These are phyloP conservation scores for Sebastes aleutianus DNA, from an alignment of 2,797 vertebrate genomes.

Conservation along the genomic window DNA sequence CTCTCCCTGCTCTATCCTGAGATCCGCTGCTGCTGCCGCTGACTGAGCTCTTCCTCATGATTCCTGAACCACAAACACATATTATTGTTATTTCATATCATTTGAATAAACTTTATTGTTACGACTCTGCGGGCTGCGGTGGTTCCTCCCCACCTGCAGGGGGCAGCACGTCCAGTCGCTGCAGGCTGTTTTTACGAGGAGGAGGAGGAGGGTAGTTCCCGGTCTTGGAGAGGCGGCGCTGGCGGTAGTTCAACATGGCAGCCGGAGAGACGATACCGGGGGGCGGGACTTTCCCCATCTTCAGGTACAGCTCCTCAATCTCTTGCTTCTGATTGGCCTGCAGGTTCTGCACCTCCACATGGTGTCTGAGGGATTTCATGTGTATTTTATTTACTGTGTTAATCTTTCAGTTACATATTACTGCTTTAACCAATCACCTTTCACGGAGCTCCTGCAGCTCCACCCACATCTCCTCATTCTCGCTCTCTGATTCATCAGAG, in stretches of 20 bases:
- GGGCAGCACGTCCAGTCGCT: constrained; percentile 82
- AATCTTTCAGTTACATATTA: not conserved
- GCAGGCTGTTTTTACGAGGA: constrained; percentile 87
- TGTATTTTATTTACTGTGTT: not conserved
- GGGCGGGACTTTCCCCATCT: constrained; percentile 89
- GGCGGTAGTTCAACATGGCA: constrained; percentile 88
- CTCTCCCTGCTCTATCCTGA: constrained; percentile 86
- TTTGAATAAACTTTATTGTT: not conserved
- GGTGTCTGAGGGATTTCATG: constrained; percentile 81
- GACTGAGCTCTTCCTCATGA: constrained; percentile 88
- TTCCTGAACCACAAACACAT: constrained; percentile 74
- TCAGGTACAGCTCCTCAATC: constrained; percentile 89
- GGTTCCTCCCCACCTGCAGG: constrained; percentile 75
- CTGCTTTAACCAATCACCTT: constrained; percentile 78
- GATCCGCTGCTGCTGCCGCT: constrained; percentile 89
- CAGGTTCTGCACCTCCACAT: constrained; percentile 88
- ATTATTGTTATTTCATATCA: not conserved
- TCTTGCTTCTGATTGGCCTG: constrained; percentile 91
- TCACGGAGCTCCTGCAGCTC: constrained; percentile 89
- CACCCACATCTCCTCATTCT: constrained; percentile 88
- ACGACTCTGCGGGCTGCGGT: not conserved
- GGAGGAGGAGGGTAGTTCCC: constrained; percentile 75
- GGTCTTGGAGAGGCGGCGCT: constrained; percentile 89
- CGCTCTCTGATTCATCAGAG: constrained; percentile 90
- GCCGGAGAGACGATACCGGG: constrained; percentile 90